Conservation (phyloP, 2,113 vertebrate species). For the Jacana jacana region DNA sequence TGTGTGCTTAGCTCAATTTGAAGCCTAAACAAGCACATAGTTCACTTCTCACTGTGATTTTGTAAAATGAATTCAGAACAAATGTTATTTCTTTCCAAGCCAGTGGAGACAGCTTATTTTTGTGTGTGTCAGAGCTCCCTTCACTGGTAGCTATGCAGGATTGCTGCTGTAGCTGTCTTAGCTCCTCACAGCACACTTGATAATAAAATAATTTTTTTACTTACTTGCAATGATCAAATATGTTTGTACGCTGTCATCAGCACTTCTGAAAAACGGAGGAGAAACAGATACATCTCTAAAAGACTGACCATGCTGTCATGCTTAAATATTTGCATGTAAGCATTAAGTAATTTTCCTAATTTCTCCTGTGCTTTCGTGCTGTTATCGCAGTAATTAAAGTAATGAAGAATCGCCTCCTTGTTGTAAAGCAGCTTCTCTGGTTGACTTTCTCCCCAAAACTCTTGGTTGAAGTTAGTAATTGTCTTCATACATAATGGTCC, state of each 20-base stretch:
- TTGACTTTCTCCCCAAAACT: not conserved
- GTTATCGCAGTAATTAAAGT: not conserved
- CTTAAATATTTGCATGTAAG: not conserved
- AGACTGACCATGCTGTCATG: accelerated
- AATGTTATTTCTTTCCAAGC: not conserved
- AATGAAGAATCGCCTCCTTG: not conserved
- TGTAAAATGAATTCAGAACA: not conserved
- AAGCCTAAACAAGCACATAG: not conserved
- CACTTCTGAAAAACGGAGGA: too few species aligned
- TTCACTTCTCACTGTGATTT: accelerated
- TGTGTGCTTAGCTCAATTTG: not conserved
- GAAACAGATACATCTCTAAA: accelerated
- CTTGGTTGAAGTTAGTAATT: not conserved
- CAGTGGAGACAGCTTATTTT: not conserved
- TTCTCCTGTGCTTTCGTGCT: not conserved
- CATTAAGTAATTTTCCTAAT: not conserved
- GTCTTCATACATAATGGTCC: accelerated
- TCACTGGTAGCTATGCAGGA: not conserved
- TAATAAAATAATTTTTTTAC: not conserved
- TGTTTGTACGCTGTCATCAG: accelerated
- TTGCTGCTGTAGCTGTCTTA: not conserved
- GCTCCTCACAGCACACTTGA: not conserved
- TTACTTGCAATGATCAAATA: not conserved
- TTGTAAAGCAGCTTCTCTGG: not conserved
- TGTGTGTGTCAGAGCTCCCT: not conserved